Evolutionary conservation across 1,140 invertebrate species (phyloP).

Genomic region (Neodiprion virginianus): DNA sequence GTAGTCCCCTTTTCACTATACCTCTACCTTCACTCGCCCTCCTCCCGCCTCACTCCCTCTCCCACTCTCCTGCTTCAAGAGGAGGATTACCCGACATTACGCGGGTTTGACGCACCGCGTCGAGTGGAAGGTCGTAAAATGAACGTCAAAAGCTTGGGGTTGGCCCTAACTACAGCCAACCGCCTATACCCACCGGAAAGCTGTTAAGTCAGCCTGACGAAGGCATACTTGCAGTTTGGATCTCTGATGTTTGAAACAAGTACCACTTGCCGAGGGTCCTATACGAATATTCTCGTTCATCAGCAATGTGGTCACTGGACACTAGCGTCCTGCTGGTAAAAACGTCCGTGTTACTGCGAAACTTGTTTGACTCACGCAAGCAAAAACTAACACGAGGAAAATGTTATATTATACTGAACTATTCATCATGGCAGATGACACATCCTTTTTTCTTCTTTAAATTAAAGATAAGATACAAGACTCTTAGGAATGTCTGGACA

Average conservation of each 20-base stretch:
- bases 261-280: background rate
- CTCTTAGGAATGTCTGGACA: no score
- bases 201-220: conserved; percentile 6
- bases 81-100: conserved; percentile 47
- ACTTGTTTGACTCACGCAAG: no score
- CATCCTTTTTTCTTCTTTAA: no score
- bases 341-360: no score
- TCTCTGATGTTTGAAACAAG: background rate
- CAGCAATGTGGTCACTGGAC: no score
- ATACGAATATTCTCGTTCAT: no score
- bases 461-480: no score
- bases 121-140: conserved; percentile 43
- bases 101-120: conserved; percentile 36
- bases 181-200: conserved; percentile 1
- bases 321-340: no score
- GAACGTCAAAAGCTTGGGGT: conserved; percentile 27
- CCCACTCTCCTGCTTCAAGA: conserved; percentile 23
- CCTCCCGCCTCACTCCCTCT: conserved; percentile 21
- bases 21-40: conserved; percentile 16
- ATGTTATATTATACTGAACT: no score
- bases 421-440: no score
- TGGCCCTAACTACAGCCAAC: background rate
- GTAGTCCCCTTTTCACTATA: conserved; percentile 28
- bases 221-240: conserved; percentile 2
- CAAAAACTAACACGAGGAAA: no score